Base-by-base conservation (phyloP, 2,113 vertebrate species). In the Caloenas nicobarica region DNA sequence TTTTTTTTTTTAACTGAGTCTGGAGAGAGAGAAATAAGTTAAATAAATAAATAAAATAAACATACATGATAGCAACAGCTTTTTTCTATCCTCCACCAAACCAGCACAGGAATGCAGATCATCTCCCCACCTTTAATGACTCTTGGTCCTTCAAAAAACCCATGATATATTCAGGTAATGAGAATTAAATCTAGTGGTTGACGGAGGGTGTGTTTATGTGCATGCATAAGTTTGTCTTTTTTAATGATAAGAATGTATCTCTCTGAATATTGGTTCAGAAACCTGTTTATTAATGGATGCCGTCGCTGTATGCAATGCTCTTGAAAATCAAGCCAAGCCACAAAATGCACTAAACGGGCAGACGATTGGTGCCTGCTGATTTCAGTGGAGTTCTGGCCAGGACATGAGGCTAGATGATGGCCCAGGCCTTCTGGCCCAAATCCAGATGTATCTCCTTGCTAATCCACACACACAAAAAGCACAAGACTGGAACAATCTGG, bases 71-170 rank as follows among this genome's bases (percentile, higher is more conserved):
- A 78, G 56, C 50, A 90, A 91, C 34, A 7, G 18, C 5, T 81
- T 88, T 94, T 88, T 77, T 83, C 26, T 29, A 74, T 79, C 34
- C 48, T 92, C 40, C 57, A 78, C 60, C 72, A 93, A 88, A 93
- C n/a, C 28, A 91, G 72, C 13, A 86, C 26, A 79, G 33, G 9
- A 74, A n/a, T 29, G 68, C 28, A 69, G 69, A 33, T 89, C 68
- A 90, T 83, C 56, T 86, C 86, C 56, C 23, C 31, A 76, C 42
- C 38, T 87, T 19, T 89, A 40, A 71, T 69, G 61, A 79, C 0
- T 2, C 31, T 71, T 51, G 17, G 26, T 50, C 38, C 81, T 65
- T 86, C 57, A 84, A 18, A 94, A 92, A 92, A 88, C 13, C 40
- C 57, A 31, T 61, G 86, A 69, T 84, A 31, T 69, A 86, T 51